A percentile compares a stretch with the other conserved stretches of the same genome.
Conservation (phyloP, 2,888 invertebrate genomes). For the Sarcophaga variegata region DNA sequence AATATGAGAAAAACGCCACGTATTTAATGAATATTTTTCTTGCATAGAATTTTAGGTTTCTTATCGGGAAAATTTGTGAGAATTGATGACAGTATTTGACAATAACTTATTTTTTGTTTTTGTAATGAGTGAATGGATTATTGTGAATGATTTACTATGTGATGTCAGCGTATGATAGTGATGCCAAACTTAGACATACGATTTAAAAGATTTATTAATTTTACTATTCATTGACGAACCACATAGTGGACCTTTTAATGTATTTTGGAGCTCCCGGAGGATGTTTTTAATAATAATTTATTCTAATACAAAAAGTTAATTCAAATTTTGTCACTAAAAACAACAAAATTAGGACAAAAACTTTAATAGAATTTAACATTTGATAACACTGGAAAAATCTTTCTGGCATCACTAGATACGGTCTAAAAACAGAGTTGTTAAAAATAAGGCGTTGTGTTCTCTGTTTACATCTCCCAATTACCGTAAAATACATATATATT, state of each 20-base stretch:
- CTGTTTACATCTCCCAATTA: slow-evolving; percentile 60
- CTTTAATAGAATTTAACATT: too few species aligned
- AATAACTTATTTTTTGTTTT: slow-evolving; percentile 1
- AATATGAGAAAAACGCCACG: slow-evolving; percentile 61
- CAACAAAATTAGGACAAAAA: too few species aligned
- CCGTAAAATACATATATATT: slow-evolving; percentile 33
- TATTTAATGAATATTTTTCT: slow-evolving; percentile 41
- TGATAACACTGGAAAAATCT: too few species aligned
- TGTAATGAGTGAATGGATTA: background rate
- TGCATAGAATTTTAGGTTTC: slow-evolving; percentile 6
- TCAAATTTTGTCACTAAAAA: too few species aligned
- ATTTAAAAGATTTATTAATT: too few species aligned
- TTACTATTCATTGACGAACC: too few species aligned
- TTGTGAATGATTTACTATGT: slow-evolving; percentile 15
- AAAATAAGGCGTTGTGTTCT: slow-evolving; percentile 49
- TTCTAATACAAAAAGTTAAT: too few species aligned
- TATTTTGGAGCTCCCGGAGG: too few species aligned
- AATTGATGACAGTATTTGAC: slow-evolving; percentile 18
- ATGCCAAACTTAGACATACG: background rate
- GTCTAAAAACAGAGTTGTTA: background rate
- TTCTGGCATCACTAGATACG: slow-evolving; percentile 18
- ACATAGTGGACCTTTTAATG: too few species aligned
- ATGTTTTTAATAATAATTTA: too few species aligned
- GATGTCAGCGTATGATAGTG: background rate
- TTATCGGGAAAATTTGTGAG: slow-evolving; percentile 42